Evolutionary conservation across 1,140 invertebrate species (phyloP).

Genomic region (Papilio aristodemus): DNA sequence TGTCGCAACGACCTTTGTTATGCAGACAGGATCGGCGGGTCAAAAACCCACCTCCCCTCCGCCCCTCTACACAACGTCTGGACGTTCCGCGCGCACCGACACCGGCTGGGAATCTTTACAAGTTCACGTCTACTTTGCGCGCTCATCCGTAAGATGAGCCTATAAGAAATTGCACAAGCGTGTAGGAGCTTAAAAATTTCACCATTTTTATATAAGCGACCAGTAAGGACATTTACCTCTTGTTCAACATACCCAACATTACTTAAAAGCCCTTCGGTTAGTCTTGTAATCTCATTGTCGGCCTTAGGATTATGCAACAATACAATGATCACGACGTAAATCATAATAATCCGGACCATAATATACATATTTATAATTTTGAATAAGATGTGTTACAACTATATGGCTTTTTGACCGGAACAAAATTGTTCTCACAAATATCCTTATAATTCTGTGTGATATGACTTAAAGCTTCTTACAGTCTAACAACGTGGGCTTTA

Average conservation of each 20-base stretch:
- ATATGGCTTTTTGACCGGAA: too few species aligned
- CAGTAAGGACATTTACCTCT: neutral
- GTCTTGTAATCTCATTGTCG: too few species aligned
- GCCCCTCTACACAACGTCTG: slow-evolving; percentile 7
- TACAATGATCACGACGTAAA: too few species aligned
- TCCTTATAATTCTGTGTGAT: neutral
- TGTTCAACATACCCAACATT: neutral
- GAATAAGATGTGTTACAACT: too few species aligned
- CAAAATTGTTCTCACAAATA: neutral
- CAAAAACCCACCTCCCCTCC: slow-evolving; percentile 43
- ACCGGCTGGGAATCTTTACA: slow-evolving; percentile 26
- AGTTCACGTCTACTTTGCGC: slow-evolving; percentile 18
- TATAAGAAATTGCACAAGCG: neutral
- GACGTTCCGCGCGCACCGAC: neutral
- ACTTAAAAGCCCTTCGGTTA: too few species aligned
- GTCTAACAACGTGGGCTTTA: neutral
- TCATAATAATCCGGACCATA: too few species aligned
- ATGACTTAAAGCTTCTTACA: neutral
- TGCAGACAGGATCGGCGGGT: slow-evolving; percentile 48
- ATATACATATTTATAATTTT: too few species aligned
- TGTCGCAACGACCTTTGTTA: slow-evolving; percentile 49
- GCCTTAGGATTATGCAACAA: too few species aligned
- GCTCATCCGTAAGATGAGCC: slow-evolving; percentile 20
- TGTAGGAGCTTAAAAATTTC: neutral
- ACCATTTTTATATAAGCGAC: neutral